Conservation (phyloP, 2,888 invertebrate species). For the Xestia ashworthii region DNA sequence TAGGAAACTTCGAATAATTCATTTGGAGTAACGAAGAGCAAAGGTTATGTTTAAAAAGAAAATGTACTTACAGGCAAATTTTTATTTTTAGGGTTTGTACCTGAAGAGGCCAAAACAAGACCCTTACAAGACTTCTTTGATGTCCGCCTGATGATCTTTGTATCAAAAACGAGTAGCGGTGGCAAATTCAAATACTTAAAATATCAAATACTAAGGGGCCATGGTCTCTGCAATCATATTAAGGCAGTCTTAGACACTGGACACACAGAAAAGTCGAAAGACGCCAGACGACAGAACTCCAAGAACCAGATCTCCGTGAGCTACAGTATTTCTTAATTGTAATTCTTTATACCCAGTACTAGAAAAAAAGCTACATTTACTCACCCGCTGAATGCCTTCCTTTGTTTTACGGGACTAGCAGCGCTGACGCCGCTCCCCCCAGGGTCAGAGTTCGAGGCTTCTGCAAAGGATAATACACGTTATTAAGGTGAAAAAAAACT, state of each 20-base stretch:
- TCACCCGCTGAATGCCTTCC: constrained; percentile 96
- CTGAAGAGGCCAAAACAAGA: neutral
- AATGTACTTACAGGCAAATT: neutral
- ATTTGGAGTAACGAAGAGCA: constrained; percentile 64
- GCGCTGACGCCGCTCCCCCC: constrained; percentile 89
- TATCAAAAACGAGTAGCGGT: neutral
- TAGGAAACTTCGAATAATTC: constrained; percentile 71
- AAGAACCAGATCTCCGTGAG: neutral
- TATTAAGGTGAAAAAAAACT: constrained; percentile 5
- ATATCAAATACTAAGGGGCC: neutral
- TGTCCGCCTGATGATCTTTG: neutral
- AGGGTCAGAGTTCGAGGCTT: constrained; percentile 92
- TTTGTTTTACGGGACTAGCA: constrained; percentile 96
- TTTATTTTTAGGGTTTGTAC: neutral
- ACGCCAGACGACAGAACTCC: neutral
- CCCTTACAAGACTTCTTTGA: neutral
- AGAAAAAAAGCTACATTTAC: constrained; percentile 75
- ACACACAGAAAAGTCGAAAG: too few relatives aligned
- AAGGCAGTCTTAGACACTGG: too few relatives aligned
- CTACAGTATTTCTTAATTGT: neutral
- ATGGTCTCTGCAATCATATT: neutral
- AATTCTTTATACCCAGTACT: neutral
- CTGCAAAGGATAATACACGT: constrained; percentile 85
- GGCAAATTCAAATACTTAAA: neutral
- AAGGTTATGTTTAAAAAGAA: constrained; percentile 47